Evolutionary conservation across 1,140 invertebrate genomes (phyloP).

Genomic region (Eubasilissa regina): DNA sequence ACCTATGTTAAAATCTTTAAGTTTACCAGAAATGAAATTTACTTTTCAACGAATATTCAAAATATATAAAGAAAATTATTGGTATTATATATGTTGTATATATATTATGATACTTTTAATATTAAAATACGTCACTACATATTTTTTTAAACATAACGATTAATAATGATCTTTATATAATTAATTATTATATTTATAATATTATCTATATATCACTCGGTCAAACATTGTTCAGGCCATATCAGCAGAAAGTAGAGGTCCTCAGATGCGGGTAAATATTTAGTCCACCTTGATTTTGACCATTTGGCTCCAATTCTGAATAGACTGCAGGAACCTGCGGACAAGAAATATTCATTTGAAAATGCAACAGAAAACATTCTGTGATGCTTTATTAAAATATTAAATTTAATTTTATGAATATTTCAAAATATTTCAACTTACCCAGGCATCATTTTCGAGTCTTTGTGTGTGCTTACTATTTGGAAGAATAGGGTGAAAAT

Average conservation of each 20-base stretch:
- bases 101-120: too few species aligned
- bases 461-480: constrained; percentile 40
- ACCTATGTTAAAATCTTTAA: too few species aligned
- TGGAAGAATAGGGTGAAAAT: constrained; percentile 51
- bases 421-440: constrained; percentile 16
- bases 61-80: too few species aligned
- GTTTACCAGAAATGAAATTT: too few species aligned
- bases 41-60: too few species aligned
- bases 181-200: too few species aligned
- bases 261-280: not conserved
- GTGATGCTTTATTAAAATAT: not conserved
- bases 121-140: too few species aligned
- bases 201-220: constrained; percentile 11
- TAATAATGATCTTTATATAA: too few species aligned
- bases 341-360: not conserved
- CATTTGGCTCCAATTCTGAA: constrained; percentile 25
- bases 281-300: constrained; percentile 29
- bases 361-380: too few species aligned
- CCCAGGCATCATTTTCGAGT: constrained; percentile 44
- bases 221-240: constrained; percentile 24
- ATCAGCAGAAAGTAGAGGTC: not conserved
- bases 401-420: not conserved
- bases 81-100: too few species aligned
- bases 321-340: constrained; percentile 7
- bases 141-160: too few species aligned